Evolutionary conservation across 1,140 invertebrate species (phyloP), one percentile per base, ranked within the genome.

Genomic region (Aphelenchoides fujianensis): DNA sequence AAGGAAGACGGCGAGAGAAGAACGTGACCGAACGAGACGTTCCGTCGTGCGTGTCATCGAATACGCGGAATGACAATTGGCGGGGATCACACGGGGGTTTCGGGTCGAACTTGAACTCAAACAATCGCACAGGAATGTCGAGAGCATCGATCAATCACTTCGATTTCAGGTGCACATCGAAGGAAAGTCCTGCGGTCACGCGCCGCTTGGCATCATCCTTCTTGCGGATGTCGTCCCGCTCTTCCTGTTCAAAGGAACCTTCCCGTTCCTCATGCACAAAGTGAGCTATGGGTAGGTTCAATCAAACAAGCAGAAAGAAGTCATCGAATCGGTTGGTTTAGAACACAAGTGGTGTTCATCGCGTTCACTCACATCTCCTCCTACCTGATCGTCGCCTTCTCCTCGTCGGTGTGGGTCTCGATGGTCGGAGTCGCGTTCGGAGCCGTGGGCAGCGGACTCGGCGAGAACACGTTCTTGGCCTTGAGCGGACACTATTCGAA

Each of bases 301-400:
- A n/a, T n/a, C n/a, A n/a, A n/a, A n/a, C n/a, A n/a, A n/a, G n/a
- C n/a, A n/a, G n/a, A n/a, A n/a, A n/a, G n/a, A n/a, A n/a, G n/a
- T n/a, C n/a, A n/a, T n/a, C n/a, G n/a, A n/a, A n/a, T n/a, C n/a
- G n/a, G n/a, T n/a, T n/a, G n/a, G n/a, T n/a, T n/a, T n/a, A n/a
- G n/a, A n/a, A 35, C 59, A 1, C 5, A 57, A 48, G 63, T 69
- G 23, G 12, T 48, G n/a, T 34, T 71, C 23, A 35, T 71, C 41
- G 70, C 70, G 36, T 52, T 54, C 9, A 5, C 34, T 27, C 54
- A 62, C 28, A 5, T 32, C 2, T 16, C 34, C 0, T 30, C 23
- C 16, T 76, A 76, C 66, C n/a, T 76, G 7, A 61, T 78, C 28
- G 74, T 76, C 23, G 74, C 74, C 16, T 78, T 73, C 32, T 74